Evolutionary conservation across 1,140 invertebrate genomes (phyloP).

Genomic region (Drosophila leontia): DNA sequence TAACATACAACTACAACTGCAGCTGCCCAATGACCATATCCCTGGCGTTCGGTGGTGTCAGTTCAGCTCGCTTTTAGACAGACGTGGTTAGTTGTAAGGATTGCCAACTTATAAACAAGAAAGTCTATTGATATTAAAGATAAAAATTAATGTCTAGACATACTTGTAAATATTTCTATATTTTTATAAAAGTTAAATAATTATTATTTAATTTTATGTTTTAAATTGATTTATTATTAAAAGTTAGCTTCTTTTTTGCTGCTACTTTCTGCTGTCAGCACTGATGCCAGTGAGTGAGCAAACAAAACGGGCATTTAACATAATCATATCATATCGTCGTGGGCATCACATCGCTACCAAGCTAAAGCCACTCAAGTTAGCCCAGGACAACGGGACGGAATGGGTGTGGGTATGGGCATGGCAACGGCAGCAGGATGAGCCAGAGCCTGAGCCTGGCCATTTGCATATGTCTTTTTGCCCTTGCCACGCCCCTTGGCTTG

Average conservation of each 20-base stretch:
- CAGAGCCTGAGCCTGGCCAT: conserved; percentile 65
- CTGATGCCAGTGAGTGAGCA: conserved; percentile 59
- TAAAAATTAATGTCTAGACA: background rate
- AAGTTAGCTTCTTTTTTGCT: background rate
- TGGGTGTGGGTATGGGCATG: conserved; percentile 15
- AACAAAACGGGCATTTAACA: conserved; percentile 83
- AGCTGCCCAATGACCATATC: conserved; percentile 77
- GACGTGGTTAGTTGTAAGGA: too few species aligned
- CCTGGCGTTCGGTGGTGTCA: conserved; percentile 12
- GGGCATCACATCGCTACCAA: conserved; percentile 75
- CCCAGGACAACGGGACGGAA: conserved; percentile 21
- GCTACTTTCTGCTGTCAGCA: background rate
- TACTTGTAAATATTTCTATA: background rate
- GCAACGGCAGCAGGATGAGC: conserved; percentile 34
- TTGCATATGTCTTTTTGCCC: conserved; percentile 69
- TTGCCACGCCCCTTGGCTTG: conserved; percentile 6
- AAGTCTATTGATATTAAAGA: background rate
- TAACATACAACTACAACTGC: conserved; percentile 33
- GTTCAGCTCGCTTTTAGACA: background rate
- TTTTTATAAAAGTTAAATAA: background rate
- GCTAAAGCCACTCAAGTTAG: conserved; percentile 77
- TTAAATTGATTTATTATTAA: background rate
- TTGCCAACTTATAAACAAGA: rapidly evolving
- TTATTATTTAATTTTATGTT: too few species aligned
- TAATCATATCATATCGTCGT: conserved; percentile 81